Conservation (phyloP, 2,113 vertebrate species). For the Brachionichthys hirsutus region DNA sequence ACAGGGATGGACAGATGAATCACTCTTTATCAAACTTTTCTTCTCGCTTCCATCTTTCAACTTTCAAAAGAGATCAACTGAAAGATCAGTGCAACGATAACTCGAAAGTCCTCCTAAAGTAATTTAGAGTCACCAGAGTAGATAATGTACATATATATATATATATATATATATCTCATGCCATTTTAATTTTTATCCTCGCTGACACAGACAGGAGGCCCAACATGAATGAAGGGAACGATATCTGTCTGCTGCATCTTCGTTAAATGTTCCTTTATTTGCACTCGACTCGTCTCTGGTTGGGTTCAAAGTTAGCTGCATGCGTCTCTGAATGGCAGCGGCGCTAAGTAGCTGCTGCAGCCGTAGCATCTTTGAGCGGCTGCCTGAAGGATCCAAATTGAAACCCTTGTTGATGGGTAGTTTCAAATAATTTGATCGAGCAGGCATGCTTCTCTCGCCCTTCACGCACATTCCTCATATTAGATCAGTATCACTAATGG, state of each 20-base stretch:
- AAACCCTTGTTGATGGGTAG: slow-evolving; percentile 29
- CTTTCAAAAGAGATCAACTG: no score
- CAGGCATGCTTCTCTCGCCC: slow-evolving; percentile 14
- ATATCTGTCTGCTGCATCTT: no score
- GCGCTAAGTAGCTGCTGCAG: background rate
- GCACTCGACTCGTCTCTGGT: no score
- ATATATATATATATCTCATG: no score
- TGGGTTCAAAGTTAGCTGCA: no score
- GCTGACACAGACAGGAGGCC: background rate
- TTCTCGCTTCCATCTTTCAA: no score
- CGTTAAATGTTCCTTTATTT: no score
- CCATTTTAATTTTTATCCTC: background rate
- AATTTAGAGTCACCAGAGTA: slow-evolving; percentile 5
- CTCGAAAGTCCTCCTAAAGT: slow-evolving; percentile 18
- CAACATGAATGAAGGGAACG: background rate
- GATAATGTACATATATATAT: background rate
- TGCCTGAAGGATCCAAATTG: slow-evolving; percentile 39
- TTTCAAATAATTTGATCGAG: slow-evolving; percentile 47
- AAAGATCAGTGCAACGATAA: no score
- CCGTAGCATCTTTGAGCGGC: slow-evolving; percentile 19
- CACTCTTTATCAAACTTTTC: no score
- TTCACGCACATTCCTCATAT: background rate
- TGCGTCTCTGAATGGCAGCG: slow-evolving; percentile 2
- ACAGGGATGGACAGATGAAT: slow-evolving; percentile 19
- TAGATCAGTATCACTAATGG: background rate